Evolutionary conservation across 2,888 invertebrate species (phyloP).

Genomic region (Aquatica leii): DNA sequence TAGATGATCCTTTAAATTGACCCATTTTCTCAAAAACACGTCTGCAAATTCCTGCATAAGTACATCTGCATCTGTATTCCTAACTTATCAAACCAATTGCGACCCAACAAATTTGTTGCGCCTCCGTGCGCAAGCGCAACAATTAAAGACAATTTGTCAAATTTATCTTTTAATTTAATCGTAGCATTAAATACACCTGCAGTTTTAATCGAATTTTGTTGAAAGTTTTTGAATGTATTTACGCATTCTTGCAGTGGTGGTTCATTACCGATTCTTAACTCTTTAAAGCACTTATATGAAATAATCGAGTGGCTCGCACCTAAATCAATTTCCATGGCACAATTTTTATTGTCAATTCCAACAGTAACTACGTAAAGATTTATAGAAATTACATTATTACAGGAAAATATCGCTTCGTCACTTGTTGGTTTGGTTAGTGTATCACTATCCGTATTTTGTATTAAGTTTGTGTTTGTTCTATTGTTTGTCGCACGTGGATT

Average conservation of each 20-base stretch:
- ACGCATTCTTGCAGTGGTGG: no score
- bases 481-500: no score
- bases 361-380: neutral
- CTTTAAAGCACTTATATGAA: neutral
- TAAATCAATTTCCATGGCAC: slow-evolving; percentile 1
- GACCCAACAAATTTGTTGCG: neutral
- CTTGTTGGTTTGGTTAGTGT: neutral
- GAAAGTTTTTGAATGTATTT: no score
- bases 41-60: neutral
- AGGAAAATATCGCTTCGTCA: neutral
- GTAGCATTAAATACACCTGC: neutral
- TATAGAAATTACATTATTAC: neutral
- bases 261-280: neutral
- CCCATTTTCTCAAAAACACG: neutral
- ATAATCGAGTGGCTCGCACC: neutral
- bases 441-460: neutral
- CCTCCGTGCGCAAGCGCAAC: neutral
- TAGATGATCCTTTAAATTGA: neutral
- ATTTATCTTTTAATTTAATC: neutral
- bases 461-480: neutral
- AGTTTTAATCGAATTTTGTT: no score
- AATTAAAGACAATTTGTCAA: neutral
- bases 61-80: neutral
- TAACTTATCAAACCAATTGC: neutral
- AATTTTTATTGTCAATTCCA: neutral